Conservation (phyloP, 2,113 vertebrate genomes). For the Theristicus caerulescens region DNA sequence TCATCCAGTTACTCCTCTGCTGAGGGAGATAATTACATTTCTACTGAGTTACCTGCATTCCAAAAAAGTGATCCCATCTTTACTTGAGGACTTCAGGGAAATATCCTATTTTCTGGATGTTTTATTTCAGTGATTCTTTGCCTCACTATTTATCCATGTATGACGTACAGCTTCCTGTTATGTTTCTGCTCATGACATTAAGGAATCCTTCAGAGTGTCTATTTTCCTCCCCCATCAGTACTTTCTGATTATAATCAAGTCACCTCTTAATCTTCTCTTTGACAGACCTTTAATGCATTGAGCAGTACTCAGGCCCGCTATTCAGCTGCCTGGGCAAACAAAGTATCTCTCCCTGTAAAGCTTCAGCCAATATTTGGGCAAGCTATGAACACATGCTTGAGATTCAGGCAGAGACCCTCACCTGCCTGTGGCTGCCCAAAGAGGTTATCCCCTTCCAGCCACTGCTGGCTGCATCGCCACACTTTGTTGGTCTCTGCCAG, state of each 20-base stretch:
- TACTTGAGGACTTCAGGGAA: not conserved
- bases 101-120: not conserved
- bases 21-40: not conserved
- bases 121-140: not conserved
- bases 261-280: not conserved
- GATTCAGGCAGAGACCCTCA: not conserved
- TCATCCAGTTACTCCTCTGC: not conserved
- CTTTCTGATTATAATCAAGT: no score
- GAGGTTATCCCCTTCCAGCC: not conserved
- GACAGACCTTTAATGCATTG: no score
- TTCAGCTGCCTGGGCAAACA: not conserved
- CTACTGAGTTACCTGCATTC: not conserved
- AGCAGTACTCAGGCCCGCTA: not conserved
- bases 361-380: accelerated
- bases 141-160: not conserved
- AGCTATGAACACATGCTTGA: not conserved
- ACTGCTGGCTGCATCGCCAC: not conserved
- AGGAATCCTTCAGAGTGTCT: not conserved
- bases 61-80: not conserved
- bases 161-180: not conserved
- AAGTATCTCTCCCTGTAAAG: not conserved
- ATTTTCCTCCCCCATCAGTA: not conserved
- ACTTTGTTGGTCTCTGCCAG: accelerated
- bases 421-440: not conserved
- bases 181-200: not conserved